phyloP scores from a whole-genome alignment of 2,888 invertebrate species.

The Drosophila neotestacea region DNA sequence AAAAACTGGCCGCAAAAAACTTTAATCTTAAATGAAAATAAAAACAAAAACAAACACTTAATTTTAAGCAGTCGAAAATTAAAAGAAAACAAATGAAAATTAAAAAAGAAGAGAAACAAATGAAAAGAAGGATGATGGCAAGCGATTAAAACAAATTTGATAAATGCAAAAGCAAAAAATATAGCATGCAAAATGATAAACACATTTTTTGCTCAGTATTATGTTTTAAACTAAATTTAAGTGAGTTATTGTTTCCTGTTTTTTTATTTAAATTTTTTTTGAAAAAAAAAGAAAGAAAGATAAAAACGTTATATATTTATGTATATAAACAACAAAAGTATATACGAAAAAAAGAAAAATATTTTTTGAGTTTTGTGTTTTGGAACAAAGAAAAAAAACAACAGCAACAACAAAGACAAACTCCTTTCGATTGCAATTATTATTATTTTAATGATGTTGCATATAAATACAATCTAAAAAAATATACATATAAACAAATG shows the following conservation, averaged over 20 bases:
- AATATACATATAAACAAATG: conserved; percentile 30
- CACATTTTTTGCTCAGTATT: conserved; percentile 85
- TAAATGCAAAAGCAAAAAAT: conserved; percentile 59
- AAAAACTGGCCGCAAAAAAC: conserved; percentile 58
- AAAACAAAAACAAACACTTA: conserved; percentile 40
- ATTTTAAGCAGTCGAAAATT: conserved; percentile 45
- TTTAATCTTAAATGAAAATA: conserved; percentile 32
- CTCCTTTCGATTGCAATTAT: conserved; percentile 60
- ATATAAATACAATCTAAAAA: conserved; percentile 31
- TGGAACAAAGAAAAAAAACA: conserved; percentile 13
- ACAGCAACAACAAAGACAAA: conserved; percentile 25
- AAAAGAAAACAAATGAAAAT: conserved; percentile 12
- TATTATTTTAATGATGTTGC: conserved; percentile 42
- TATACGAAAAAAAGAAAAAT: conserved; percentile 18
- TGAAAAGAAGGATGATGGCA: conserved; percentile 24
- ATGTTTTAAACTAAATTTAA: conserved; percentile 84
- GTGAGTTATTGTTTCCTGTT: conserved; percentile 78
- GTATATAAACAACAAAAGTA: conserved; percentile 9
- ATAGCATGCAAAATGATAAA: conserved; percentile 66
- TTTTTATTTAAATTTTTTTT: conserved; percentile 47
- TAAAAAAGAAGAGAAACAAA: conserved; percentile 8
- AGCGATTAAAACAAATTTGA: conserved; percentile 52
- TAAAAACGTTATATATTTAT: conserved; percentile 16
- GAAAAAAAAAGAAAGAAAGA: conserved; percentile 9
- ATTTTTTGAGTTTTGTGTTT: conserved; percentile 46